phyloP scores from a whole-genome alignment of 2,113 vertebrate genomes.

The Heterotilapia buettikoferi region DNA sequence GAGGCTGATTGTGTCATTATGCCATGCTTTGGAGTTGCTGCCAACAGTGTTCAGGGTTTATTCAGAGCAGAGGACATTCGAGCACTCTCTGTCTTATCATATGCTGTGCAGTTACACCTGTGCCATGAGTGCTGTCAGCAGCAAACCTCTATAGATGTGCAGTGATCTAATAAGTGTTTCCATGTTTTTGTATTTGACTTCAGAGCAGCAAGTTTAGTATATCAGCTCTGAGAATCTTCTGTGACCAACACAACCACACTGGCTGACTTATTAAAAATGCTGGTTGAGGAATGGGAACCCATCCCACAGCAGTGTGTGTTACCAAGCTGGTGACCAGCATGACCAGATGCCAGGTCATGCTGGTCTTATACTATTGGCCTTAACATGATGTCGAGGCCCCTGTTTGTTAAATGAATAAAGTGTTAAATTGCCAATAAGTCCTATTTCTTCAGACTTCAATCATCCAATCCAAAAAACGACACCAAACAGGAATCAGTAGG shows the following conservation, averaged over 20 bases:
- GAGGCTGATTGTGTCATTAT: background rate
- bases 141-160: background rate
- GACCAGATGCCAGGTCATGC: background rate
- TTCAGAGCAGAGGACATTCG: background rate
- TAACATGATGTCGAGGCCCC: background rate
- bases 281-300: background rate
- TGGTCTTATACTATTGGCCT: no score
- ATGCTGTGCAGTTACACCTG: background rate
- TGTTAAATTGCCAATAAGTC: background rate
- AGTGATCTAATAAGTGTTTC: background rate
- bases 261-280: background rate
- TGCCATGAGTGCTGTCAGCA: background rate
- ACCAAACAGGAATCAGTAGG: background rate
- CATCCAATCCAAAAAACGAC: background rate
- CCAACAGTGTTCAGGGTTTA: background rate
- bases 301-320: background rate
- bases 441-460: background rate
- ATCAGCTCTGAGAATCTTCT: background rate
- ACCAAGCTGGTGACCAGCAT: background rate
- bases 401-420: background rate
- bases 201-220: background rate
- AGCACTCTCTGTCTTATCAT: rapidly evolving
- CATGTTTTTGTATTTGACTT: background rate
- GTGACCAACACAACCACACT: background rate
- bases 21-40: background rate